These are phyloP conservation scores for Drosophila parvula DNA, from an alignment of 1,140 invertebrate species.

Conservation along the genomic window DNA sequence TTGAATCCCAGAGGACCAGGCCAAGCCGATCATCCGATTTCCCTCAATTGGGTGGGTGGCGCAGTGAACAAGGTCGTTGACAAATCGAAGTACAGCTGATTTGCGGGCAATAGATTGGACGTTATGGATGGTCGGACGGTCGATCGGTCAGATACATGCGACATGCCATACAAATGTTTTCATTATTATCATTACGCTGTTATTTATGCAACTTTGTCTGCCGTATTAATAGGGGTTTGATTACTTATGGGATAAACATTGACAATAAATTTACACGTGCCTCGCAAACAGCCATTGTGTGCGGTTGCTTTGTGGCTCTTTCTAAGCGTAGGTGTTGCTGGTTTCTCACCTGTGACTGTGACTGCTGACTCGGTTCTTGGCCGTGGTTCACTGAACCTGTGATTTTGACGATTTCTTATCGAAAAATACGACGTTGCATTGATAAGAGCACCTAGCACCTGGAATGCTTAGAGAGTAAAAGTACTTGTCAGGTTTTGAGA, in stretches of 20 bases:
- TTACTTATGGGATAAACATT: slow-evolving; percentile 41
- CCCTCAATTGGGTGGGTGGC: slow-evolving; percentile 1
- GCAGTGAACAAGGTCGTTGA: slow-evolving; percentile 25
- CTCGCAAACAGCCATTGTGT: background rate
- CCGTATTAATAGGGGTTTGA: slow-evolving; percentile 33
- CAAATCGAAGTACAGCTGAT: slow-evolving; percentile 37
- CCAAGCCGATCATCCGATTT: slow-evolving; percentile 7
- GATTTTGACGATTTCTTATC: slow-evolving; percentile 35
- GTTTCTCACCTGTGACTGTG: background rate
- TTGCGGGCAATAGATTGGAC: slow-evolving; percentile 20
- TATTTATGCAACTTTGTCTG: slow-evolving; percentile 33
- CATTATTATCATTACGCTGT: slow-evolving; percentile 31
- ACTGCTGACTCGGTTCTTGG: slow-evolving; percentile 12
- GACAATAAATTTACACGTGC: slow-evolving; percentile 39
- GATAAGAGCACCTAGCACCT: slow-evolving; percentile 17
- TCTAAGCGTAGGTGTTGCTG: slow-evolving; percentile 7
- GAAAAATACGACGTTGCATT: slow-evolving; percentile 1
- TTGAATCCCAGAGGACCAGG: slow-evolving; percentile 1
- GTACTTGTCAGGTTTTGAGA: slow-evolving; percentile 2
- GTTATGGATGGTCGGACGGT: slow-evolving; percentile 27
- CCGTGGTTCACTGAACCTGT: slow-evolving; percentile 38
- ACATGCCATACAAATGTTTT: slow-evolving; percentile 60
- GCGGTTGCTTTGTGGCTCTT: background rate
- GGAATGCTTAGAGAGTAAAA: slow-evolving; percentile 1
- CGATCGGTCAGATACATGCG: slow-evolving; percentile 5